These are phyloP conservation scores for Psittacula derbiana DNA, from an alignment of 2,797 vertebrate species.

Conservation along the genomic window DNA sequence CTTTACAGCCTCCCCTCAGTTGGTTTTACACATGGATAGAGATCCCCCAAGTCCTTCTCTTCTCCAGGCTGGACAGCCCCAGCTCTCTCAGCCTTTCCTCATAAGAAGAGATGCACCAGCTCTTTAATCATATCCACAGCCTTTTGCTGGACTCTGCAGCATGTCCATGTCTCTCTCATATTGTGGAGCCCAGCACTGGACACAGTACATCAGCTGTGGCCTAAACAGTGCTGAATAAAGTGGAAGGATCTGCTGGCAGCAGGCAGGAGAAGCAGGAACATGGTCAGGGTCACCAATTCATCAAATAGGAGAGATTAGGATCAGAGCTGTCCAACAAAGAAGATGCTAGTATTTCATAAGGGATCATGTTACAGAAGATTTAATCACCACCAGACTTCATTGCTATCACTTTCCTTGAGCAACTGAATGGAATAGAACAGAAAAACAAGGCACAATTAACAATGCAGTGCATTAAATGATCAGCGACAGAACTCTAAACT, in stretches of 20 bases:
- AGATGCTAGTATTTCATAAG: background rate
- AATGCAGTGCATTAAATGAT: background rate
- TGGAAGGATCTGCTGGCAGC: background rate
- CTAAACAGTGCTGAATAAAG: background rate
- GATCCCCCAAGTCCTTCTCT: background rate
- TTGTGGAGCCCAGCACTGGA: background rate
- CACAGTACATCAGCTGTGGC: background rate
- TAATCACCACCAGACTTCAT: background rate
- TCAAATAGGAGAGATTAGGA: background rate
- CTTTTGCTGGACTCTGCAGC: background rate
- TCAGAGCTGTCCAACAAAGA: fast-evolving
- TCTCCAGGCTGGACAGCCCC: background rate
- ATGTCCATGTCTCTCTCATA: background rate
- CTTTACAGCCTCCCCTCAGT: background rate
- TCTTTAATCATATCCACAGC: background rate
- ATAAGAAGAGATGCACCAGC: background rate
- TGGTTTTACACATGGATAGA: background rate
- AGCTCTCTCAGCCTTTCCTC: background rate
- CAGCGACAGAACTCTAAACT: background rate
- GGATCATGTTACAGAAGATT: background rate
- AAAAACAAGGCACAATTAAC: background rate
- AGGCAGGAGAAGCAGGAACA: background rate
- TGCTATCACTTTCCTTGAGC: background rate
- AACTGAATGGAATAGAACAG: background rate
- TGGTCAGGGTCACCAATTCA: background rate